phyloP scores from a whole-genome alignment of 2,888 invertebrate genomes.

The Apamea epomidion region DNA sequence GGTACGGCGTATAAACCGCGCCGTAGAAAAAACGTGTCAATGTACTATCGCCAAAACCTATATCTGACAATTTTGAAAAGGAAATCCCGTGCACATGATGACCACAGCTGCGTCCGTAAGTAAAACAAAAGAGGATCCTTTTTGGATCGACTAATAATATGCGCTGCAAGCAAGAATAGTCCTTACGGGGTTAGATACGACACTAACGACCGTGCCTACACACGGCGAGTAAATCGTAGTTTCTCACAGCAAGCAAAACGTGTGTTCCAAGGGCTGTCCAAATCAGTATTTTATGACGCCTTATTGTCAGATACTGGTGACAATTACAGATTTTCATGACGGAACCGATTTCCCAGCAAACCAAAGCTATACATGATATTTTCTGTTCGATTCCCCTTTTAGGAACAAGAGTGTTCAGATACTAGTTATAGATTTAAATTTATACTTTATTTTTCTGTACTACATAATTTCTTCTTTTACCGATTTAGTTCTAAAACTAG shows the following conservation, averaged over 20 bases:
- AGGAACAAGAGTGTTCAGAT: neutral
- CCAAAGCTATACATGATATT: neutral
- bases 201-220: neutral
- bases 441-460: conserved; percentile 15
- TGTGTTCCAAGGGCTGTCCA: too few relatives aligned
- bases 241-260: neutral
- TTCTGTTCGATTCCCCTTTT: neutral
- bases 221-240: neutral
- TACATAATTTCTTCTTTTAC: conserved; percentile 21
- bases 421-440: neutral
- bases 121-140: too few relatives aligned
- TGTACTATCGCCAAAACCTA: too few relatives aligned
- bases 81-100: too few relatives aligned
- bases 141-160: too few relatives aligned
- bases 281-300: neutral
- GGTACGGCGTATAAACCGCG: neutral
- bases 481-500: conserved; percentile 13
- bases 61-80: too few relatives aligned
- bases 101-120: too few relatives aligned
- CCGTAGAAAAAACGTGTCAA: too few relatives aligned
- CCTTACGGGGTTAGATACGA: too few relatives aligned
- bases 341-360: neutral
- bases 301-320: neutral
- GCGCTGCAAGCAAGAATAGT: too few relatives aligned
- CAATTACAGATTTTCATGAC: neutral